Percentiles rank a stretch among this genome's conserved stretches.
These are phyloP conservation scores for Falco novaeseelandiae DNA, from an alignment of 2,797 vertebrate genomes.

Conservation along the genomic window DNA sequence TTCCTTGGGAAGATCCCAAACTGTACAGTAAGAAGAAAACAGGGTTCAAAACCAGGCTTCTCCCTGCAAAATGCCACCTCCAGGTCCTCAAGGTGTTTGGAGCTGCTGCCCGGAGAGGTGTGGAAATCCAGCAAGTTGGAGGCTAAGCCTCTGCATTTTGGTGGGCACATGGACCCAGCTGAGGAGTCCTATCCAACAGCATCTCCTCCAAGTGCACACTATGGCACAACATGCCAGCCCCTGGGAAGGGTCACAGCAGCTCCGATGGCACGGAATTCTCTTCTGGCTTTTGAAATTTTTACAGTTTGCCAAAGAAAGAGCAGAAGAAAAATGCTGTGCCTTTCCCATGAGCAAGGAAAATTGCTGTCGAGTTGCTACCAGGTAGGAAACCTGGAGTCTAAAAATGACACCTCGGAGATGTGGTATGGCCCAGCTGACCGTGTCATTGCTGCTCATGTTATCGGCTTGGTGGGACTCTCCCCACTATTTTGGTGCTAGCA, in stretches of 20 bases:
- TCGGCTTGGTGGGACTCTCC: neutral
- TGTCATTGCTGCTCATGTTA: neutral
- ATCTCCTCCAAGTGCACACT: neutral
- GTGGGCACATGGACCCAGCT: neutral
- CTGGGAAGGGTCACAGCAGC: neutral
- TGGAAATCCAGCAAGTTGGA: neutral
- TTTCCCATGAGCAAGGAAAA: neutral
- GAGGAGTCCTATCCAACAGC: neutral
- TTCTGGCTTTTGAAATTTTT: neutral
- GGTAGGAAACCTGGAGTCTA: neutral
- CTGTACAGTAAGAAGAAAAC: neutral
- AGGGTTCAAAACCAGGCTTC: neutral
- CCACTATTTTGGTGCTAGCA: neutral
- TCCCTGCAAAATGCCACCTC: neutral
- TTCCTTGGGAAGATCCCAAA: no score
- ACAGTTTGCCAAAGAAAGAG: neutral
- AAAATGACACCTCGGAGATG: neutral
- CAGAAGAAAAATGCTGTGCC: neutral
- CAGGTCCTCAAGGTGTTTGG: neutral
- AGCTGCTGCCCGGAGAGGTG: neutral
- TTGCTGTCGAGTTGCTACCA: no score
- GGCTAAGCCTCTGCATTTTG: neutral
- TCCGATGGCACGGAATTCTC: accelerated
- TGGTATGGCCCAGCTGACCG: neutral
- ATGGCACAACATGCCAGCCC: neutral